These are phyloP conservation scores for Tineola bisselliella DNA, from an alignment of 2,888 invertebrate genomes.

Conservation along the genomic window DNA sequence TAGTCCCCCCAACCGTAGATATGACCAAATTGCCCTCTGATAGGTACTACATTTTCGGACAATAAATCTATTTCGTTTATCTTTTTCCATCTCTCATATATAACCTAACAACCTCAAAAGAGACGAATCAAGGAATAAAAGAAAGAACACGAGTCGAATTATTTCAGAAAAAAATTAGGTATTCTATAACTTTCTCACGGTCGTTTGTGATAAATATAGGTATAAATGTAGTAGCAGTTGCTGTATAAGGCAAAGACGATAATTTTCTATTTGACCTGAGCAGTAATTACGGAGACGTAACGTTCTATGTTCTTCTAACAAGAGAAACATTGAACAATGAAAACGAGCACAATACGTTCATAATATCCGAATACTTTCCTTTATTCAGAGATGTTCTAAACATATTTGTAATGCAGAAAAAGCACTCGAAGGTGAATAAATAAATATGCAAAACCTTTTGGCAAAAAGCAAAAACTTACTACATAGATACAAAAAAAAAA, in stretches of 20 bases:
- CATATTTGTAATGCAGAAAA: too few relatives aligned
- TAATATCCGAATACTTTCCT: neutral
- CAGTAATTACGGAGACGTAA: neutral
- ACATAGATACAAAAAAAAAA: too few relatives aligned
- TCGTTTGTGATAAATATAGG: neutral
- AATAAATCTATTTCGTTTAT: too few relatives aligned
- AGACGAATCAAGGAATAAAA: too few relatives aligned
- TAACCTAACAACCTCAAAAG: too few relatives aligned
- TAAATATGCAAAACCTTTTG: neutral
- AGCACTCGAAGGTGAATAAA: too few relatives aligned
- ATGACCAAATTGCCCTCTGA: too few relatives aligned
- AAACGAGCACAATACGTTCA: neutral
- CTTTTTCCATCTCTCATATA: too few relatives aligned
- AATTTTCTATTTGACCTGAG: slow-evolving; percentile 8
- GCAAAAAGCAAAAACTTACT: neutral
- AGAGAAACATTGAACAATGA: neutral
- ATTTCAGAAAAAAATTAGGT: neutral
- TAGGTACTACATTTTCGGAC: too few relatives aligned
- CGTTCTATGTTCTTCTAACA: neutral
- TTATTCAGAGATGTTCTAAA: neutral
- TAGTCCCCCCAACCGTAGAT: too few relatives aligned
- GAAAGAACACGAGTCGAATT: neutral
- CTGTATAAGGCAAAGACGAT: slow-evolving; percentile 3
- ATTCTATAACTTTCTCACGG: neutral
- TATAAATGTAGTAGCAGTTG: slow-evolving; percentile 2